These are phyloP conservation scores for Adelphocoris suturalis DNA, from an alignment of 2,888 invertebrate species.

Conservation along the genomic window DNA sequence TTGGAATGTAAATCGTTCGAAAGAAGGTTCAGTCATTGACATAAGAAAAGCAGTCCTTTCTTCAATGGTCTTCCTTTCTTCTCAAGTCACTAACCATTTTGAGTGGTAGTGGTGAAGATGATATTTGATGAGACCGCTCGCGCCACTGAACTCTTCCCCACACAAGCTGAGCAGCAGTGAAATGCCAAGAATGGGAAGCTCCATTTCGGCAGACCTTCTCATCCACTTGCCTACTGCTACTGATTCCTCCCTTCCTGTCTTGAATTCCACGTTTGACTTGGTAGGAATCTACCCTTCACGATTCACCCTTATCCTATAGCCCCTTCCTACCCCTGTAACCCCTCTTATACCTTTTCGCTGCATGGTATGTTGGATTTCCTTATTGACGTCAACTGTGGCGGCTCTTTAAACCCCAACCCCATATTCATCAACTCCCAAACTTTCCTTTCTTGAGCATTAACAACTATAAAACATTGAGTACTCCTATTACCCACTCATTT, in stretches of 20 bases:
- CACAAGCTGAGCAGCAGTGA: not conserved
- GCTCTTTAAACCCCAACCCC: not conserved
- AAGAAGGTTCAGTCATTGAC: too few species aligned
- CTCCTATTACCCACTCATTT: too few species aligned
- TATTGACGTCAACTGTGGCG: slow-evolving; percentile 2
- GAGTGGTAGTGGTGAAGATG: not conserved
- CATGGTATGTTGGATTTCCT: slow-evolving; percentile 51
- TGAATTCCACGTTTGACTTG: slow-evolving; percentile 52
- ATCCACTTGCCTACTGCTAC: slow-evolving; percentile 41
- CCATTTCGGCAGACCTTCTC: not conserved
- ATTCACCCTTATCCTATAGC: not conserved
- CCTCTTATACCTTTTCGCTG: slow-evolving; percentile 37
- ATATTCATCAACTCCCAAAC: not conserved
- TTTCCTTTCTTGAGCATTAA: too few species aligned
- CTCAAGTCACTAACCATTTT: too few species aligned
- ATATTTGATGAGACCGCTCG: not conserved
- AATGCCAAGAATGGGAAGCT: slow-evolving; percentile 40
- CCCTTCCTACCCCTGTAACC: not conserved
- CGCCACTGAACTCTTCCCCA: too few species aligned
- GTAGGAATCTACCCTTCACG: slow-evolving; percentile 43
- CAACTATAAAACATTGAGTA: too few species aligned
- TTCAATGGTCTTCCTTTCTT: too few species aligned
- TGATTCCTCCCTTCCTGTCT: not conserved
- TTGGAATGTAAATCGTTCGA: too few species aligned
- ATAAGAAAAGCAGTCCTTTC: too few species aligned